These are phyloP conservation scores for Cotesia vestalis DNA, from an alignment of 1,140 invertebrate species.

Conservation along the genomic window DNA sequence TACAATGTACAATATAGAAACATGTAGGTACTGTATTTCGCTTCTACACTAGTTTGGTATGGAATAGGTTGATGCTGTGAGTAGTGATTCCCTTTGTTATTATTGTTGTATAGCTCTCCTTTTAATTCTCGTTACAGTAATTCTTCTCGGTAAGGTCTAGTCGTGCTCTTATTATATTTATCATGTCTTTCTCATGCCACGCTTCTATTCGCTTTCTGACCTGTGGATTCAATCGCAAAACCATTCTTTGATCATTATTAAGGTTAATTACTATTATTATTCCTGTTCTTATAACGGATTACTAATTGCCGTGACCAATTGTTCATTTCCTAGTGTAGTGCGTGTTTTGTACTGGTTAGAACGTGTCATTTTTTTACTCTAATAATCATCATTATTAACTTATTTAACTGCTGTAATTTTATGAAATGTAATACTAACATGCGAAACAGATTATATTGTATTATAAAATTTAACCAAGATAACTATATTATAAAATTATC, in stretches of 20 bases:
- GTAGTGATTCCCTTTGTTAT: no score
- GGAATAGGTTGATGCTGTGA: not conserved
- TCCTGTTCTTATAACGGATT: slow-evolving; percentile 34
- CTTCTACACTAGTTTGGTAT: no score
- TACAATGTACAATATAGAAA: not conserved
- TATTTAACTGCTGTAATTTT: no score
- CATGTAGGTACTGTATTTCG: no score
- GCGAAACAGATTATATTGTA: no score
- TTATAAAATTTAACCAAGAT: no score
- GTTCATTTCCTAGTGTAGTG: slow-evolving; percentile 42
- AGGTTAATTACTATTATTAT: no score
- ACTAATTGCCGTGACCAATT: slow-evolving; percentile 43
- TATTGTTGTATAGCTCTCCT: not conserved
- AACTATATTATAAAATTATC: no score
- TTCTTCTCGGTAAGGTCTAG: not conserved
- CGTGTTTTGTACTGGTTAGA: slow-evolving; percentile 24
- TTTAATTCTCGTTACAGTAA: not conserved
- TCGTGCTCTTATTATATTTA: not conserved
- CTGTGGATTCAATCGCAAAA: not conserved
- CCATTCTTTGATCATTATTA: no score
- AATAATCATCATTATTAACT: not conserved
- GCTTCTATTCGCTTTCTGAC: not conserved
- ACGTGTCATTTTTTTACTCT: slow-evolving; percentile 22
- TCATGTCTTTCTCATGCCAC: not conserved
- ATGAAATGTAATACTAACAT: no score